Percentiles rank a stretch among this genome's conserved stretches.
phyloP scores from a whole-genome alignment of 2,888 invertebrate genomes.

The Syritta pipiens region DNA sequence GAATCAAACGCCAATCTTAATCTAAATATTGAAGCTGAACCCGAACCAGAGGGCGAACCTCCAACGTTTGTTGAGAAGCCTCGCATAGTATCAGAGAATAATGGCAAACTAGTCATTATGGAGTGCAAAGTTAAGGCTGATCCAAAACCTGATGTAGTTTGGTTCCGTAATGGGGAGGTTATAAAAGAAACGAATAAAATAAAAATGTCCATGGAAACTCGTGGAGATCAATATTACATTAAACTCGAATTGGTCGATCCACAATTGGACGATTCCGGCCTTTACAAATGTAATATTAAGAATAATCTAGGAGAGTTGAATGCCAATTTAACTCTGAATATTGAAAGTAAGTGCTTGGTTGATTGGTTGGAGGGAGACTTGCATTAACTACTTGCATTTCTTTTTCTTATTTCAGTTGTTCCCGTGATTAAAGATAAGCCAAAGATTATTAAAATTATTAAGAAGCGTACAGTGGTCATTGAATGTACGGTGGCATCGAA shows the following conservation, averaged over 20 bases:
- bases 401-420: constrained; percentile 83
- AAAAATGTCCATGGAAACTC: constrained; percentile 87
- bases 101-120: constrained; percentile 92
- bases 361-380: not conserved
- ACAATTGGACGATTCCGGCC: constrained; percentile 96
- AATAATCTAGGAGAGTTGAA: constrained; percentile 97
- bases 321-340: constrained; percentile 97
- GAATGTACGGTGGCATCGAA: constrained; percentile 96
- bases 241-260: constrained; percentile 93
- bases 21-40: constrained; percentile 97
- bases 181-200: constrained; percentile 91
- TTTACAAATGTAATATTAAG: constrained; percentile 98
- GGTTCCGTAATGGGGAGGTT: constrained; percentile 90
- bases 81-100: constrained; percentile 89
- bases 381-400: not conserved
- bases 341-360: constrained; percentile 90
- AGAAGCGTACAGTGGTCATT: constrained; percentile 94
- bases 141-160: constrained; percentile 89
- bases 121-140: constrained; percentile 92
- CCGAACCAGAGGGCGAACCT: constrained; percentile 95
- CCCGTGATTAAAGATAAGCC: constrained; percentile 96
- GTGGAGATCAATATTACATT: constrained; percentile 90
- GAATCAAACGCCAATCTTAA: constrained; percentile 98
- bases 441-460: constrained; percentile 93
- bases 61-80: constrained; percentile 97